Base-by-base conservation (phyloP, 2,888 invertebrate genomes). In the Epinotia bilunana region DNA sequence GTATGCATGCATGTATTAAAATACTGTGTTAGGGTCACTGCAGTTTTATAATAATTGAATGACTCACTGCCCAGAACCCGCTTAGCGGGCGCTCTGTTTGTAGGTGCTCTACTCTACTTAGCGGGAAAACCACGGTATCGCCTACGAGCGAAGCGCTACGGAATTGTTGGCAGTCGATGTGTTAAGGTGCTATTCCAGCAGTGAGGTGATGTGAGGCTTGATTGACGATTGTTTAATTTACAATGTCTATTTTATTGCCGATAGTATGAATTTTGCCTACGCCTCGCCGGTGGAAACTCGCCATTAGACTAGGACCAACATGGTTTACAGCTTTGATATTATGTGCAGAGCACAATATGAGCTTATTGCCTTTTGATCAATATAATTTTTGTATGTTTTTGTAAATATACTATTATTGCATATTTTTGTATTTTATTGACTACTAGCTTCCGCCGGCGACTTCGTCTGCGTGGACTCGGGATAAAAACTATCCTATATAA, bases 341-440 rank as follows among this genome's bases (percentile, higher is more conserved):
- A 39, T 53, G 70, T 70, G 64, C 64, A 33, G 58, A 39, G 74
- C 70, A 67, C 28, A 60, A 69, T 73, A 20, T 28, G 72, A 72
- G 67, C 71, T 75, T 71, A 71, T 64, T 20, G 70, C 49, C 28
- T 43, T 16, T 61, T 71, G 64, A 58, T 64, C 60, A 18, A 67
- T n/a, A 62, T 67, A 18, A 71, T 72, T 74, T 53, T 75, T 75
- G 60, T 74, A 74, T 74, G 60, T 74, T 70, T 55, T n/a, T 75
- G 75, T 75, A 75, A 74, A 75, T 75, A 75, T 46, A 75, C 43
- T 9, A 61, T 61, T 72, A 53, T 55, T 46, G 61, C 46, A 1
- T 46, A 55, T 11, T 55, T 43, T 5, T 9, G 18, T 9, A n/a
- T 61, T 67, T 73, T 55, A n/a, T 23, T 43, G 2, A 4, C 46